Evolutionary conservation across 1,140 invertebrate species (phyloP).

Genomic region (Euglossa dilemma): DNA sequence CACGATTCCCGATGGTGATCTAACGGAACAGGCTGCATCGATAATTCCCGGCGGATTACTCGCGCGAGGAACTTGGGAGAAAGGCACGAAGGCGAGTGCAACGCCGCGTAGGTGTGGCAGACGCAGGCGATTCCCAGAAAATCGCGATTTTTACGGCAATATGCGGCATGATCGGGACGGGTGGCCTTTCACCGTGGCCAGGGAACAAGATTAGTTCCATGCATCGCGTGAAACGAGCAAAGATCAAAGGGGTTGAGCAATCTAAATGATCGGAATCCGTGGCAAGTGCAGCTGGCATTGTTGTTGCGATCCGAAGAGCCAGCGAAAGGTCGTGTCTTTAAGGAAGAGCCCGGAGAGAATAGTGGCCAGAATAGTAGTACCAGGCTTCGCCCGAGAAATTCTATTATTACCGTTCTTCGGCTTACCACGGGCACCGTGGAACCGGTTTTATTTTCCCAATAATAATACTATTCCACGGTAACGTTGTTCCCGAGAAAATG

Average conservation of each 20-base stretch:
- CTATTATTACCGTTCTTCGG: slow-evolving; percentile 14
- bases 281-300: slow-evolving; percentile 34
- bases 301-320: neutral
- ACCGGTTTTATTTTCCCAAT: slow-evolving; percentile 16
- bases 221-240: neutral
- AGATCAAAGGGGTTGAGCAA: slow-evolving; percentile 35
- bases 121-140: slow-evolving; percentile 14
- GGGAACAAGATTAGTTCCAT: slow-evolving; percentile 33
- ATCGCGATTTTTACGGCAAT: slow-evolving; percentile 34
- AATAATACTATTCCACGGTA: neutral
- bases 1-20: neutral
- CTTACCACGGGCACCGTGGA: neutral
- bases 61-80: neutral
- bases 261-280: slow-evolving; percentile 23
- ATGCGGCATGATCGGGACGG: neutral
- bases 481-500: neutral
- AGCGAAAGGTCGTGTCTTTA: slow-evolving; percentile 33
- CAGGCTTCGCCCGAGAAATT: neutral
- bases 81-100: neutral
- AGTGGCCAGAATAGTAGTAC: neutral
- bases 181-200: slow-evolving; percentile 30
- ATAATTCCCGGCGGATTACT: neutral
- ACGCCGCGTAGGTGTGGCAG: slow-evolving; percentile 35
- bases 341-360: neutral
- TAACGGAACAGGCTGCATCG: slow-evolving; percentile 4